These are phyloP conservation scores for Marisa cornuarietis DNA, from an alignment of 1,140 invertebrate species.

Conservation along the genomic window DNA sequence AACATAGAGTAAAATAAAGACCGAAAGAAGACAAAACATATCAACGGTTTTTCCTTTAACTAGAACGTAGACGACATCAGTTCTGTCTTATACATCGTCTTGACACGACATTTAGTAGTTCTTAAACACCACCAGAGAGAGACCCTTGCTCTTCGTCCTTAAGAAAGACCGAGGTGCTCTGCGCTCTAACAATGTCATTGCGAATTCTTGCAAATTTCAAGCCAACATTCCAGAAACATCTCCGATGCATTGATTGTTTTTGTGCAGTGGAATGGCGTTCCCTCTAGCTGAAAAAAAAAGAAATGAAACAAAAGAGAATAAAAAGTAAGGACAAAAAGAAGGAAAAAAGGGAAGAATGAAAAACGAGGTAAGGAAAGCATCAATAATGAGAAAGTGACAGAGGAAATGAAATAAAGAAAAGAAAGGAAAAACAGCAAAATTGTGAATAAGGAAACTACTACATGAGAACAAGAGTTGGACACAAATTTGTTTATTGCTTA, in stretches of 20 bases:
- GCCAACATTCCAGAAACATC: no score
- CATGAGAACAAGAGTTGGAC: neutral
- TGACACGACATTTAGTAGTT: no score
- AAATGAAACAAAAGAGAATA: neutral
- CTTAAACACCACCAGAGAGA: no score
- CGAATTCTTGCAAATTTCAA: no score
- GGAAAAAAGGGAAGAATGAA: neutral
- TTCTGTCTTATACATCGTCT: no score
- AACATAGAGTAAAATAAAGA: neutral
- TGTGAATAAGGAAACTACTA: neutral
- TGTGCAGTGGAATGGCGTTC: no score
- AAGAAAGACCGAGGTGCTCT: no score
- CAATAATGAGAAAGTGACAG: neutral
- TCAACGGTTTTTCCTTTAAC: no score
- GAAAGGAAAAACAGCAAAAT: neutral
- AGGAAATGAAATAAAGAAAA: neutral
- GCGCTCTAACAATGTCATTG: no score
- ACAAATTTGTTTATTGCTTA: neutral
- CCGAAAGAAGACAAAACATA: neutral
- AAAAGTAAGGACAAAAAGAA: neutral
- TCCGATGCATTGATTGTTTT: no score
- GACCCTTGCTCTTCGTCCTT: no score
- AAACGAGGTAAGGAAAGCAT: neutral
- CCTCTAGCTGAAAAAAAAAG: neutral
- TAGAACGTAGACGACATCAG: no score